A percentile compares a stretch with the other conserved stretches of the same genome.
Conservation (phyloP, 2,888 invertebrate species). For the Harpalus rufipes region DNA sequence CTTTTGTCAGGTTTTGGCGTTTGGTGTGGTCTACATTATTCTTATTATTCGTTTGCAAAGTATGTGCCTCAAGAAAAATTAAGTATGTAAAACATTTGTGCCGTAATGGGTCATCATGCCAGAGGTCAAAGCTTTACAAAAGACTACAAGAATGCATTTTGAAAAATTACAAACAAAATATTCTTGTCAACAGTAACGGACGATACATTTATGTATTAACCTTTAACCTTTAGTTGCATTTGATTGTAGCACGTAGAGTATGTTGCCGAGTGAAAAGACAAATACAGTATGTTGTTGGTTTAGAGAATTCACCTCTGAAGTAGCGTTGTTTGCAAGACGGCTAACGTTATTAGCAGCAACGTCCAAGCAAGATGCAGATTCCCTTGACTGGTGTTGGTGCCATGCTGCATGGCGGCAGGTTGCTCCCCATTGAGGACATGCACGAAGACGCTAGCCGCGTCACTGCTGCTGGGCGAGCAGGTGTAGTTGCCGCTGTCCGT, state of each 20-base stretch:
- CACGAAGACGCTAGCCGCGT: conserved; percentile 80
- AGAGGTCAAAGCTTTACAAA: too few species aligned
- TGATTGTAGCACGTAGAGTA: neutral
- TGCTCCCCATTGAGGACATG: conserved; percentile 80
- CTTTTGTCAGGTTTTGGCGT: too few species aligned
- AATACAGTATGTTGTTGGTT: neutral
- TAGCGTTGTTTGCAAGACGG: conserved; percentile 54
- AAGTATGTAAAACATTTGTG: too few species aligned
- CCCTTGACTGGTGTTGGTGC: conserved; percentile 73
- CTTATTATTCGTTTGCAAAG: too few species aligned
- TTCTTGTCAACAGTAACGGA: too few species aligned
- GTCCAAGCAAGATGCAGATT: conserved; percentile 71
- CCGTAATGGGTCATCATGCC: too few species aligned
- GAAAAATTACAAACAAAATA: too few species aligned
- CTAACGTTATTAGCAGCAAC: conserved; percentile 68
- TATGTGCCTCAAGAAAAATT: too few species aligned
- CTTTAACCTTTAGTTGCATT: neutral
- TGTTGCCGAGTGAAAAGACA: neutral
- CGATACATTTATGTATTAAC: too few species aligned
- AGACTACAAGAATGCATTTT: too few species aligned
- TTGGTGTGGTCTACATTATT: too few species aligned
- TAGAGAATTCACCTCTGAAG: conserved; percentile 73
- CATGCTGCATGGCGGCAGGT: conserved; percentile 77
- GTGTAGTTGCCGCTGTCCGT: conserved; percentile 94
- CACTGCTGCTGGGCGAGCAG: conserved; percentile 84